Base-by-base conservation (phyloP, 2,797 vertebrate species). In the Fringilla coelebs region DNA sequence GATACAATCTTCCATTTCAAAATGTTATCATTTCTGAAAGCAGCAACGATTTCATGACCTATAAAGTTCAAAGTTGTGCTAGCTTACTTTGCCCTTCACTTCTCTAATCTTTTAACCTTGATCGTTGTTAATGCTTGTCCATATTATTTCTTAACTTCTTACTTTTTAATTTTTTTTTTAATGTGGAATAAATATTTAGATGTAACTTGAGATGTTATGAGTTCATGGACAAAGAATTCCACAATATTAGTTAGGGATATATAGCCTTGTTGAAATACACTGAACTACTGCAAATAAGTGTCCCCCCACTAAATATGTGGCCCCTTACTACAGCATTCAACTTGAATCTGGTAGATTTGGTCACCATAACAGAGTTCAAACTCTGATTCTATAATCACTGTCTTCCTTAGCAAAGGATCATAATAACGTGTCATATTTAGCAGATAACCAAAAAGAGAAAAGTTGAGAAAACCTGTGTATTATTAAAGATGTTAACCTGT, bases 1-100 rank as follows among this genome's bases (percentile, higher is more conserved):
- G 80, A 96, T 90, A 85, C 16, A 76, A 92, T 93, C 94, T 95
- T 97, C 78, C 84, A 21, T 95, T 97, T 96, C 70, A 90, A 96
- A 96, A 93, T 76, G 45, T 62, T 96, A 73, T 58, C 18, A 36
- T 92, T 92, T 93, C 68, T 91, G 90, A 88, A 95, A 96, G 83
- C 79, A 91, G 70, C 55, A 92, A 89, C 0, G 0, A 90, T 94
- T 93, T 77, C 38, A 25, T 96, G 95, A 96, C 91, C 91, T 96
- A 94, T 85, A 93, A 97, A 96, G 93, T 97, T 97, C 94, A 96
- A 78, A 93, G 65, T 38, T 77, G 20, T 91, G 61, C 43, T 85
- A 94, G 32, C 55, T 95, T 88, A 80, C 78, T 91, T 85, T 80
- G 52, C 20, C 34, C 11, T 67, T 80, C 38, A 48, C 25, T 90